These are phyloP conservation scores for Carpatolechia fugitivella DNA, from an alignment of 2,888 invertebrate genomes.

Conservation along the genomic window DNA sequence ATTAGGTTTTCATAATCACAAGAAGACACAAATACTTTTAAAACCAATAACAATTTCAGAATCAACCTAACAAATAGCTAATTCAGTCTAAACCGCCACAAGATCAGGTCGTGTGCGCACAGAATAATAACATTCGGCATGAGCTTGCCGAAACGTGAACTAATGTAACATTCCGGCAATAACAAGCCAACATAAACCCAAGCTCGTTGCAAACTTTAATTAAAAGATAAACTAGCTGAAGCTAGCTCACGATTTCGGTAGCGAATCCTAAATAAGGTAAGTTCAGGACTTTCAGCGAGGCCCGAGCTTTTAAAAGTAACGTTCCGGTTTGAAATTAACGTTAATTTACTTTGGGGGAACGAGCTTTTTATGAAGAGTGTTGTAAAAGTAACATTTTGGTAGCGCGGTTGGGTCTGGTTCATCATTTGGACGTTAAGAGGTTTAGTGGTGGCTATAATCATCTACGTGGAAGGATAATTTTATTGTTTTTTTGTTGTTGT, in stretches of 20 bases:
- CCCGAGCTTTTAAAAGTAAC: constrained; percentile 5
- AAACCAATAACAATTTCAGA: too few species aligned
- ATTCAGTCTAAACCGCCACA: neutral
- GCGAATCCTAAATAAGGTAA: constrained; percentile 9
- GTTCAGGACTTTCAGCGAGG: constrained; percentile 1
- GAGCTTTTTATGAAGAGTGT: constrained; percentile 1
- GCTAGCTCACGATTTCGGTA: constrained; percentile 11
- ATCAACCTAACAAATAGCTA: too few species aligned
- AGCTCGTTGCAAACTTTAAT: constrained; percentile 16
- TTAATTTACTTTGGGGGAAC: constrained; percentile 1
- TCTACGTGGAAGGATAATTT: neutral
- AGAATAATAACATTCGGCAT: constrained; percentile 26
- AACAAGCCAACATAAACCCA: constrained; percentile 13
- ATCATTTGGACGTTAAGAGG: neutral
- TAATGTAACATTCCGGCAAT: constrained; percentile 12
- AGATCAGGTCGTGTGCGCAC: neutral
- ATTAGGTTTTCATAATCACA: too few species aligned
- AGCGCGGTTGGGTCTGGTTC: neutral
- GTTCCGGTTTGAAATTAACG: neutral
- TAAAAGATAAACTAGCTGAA: constrained; percentile 20
- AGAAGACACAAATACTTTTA: too few species aligned
- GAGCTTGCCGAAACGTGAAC: constrained; percentile 23
- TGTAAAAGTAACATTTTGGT: neutral
- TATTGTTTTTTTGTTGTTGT: too few species aligned
- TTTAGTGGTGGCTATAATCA: neutral